phyloP scores from a whole-genome alignment of 2,888 invertebrate species.

The Leuctra nigra region DNA sequence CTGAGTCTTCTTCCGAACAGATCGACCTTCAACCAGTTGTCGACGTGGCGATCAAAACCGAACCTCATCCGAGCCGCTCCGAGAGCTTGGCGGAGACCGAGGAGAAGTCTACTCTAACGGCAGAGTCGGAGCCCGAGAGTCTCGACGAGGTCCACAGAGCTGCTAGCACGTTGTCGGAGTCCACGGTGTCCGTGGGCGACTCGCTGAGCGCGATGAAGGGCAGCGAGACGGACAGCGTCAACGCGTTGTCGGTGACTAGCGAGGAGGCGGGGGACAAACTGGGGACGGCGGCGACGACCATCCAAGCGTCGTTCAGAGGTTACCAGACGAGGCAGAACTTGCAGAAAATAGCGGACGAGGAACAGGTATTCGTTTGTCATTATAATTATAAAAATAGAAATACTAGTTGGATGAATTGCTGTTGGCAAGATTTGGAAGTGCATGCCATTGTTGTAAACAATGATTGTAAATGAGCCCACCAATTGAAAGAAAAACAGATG shows the following conservation, averaged over 20 bases:
- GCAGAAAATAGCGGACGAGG: conserved; percentile 4
- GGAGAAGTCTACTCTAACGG: background rate
- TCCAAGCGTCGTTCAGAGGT: conserved; percentile 19
- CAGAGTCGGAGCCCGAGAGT: conserved; percentile 2
- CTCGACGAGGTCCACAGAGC: background rate
- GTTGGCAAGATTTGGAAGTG: no score
- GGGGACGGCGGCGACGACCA: conserved; percentile 27
- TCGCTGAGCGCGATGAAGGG: conserved; percentile 5
- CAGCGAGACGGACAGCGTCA: conserved; percentile 9
- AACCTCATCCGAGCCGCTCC: background rate
- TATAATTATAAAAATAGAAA: no score
- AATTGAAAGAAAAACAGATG: no score
- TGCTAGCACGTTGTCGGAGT: conserved; percentile 1
- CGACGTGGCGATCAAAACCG: background rate
- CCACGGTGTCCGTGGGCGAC: conserved; percentile 6
- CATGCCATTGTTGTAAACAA: no score
- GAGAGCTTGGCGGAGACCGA: background rate
- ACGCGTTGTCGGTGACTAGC: background rate
- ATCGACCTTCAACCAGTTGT: background rate
- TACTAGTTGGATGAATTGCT: no score
- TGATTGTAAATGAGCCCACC: no score
- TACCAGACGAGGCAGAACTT: conserved; percentile 16
- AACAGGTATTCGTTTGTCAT: background rate
- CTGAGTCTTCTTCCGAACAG: background rate
- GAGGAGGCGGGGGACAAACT: conserved; percentile 1